Base-by-base conservation (phyloP, 2,113 vertebrate species). In the Phoenicopterus ruber region DNA sequence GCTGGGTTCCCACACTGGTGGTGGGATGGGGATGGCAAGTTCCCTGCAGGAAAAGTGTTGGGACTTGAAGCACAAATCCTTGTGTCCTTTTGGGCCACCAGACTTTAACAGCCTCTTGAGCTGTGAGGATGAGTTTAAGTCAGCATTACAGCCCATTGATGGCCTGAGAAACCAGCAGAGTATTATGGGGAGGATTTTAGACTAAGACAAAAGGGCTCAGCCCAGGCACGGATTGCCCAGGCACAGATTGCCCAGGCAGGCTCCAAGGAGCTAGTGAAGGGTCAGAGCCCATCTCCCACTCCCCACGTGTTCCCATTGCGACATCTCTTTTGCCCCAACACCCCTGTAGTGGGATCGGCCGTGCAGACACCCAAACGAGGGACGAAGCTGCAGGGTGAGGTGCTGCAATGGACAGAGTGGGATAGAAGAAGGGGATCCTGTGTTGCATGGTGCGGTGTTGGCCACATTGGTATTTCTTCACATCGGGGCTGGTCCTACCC, bases 391-490 rank as follows among this genome's bases (percentile, higher is more conserved):
- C 54, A 46, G 76, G 29, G 6, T 31, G 61, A 57, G 55, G 21
- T 2, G 17, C 61, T 82, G 57, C 19, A 3, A 2, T 20, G 55
- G 40, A 1, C 18, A 16, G 46, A 46, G 17, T 18, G 15, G 46
- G 46, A 18, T 16, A 36, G 19, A 17, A 79, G 5, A 40, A 7
- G 14, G 36, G 13, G 2, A 42, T 54, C 18, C 42, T 54, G 26
- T 16, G 11, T 8, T n/a, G 25, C 18, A 6, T 3, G 16, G 6
- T 29, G 24, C 32, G 36, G 29, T 3, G 2, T 1, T 36, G 34
- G 55, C 69, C 11, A 15, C 3, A 1, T 0, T 8, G 17, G 13
- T 9, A 0, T n/a, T 78, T 25, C n/a, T 55, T 32, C 17, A 17
- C 0, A 13, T 7, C 44, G 26, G 24, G 19, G 13, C 40, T 59